These are phyloP conservation scores for Chaetodon auriga DNA, from an alignment of 2,113 vertebrate species.

Conservation along the genomic window DNA sequence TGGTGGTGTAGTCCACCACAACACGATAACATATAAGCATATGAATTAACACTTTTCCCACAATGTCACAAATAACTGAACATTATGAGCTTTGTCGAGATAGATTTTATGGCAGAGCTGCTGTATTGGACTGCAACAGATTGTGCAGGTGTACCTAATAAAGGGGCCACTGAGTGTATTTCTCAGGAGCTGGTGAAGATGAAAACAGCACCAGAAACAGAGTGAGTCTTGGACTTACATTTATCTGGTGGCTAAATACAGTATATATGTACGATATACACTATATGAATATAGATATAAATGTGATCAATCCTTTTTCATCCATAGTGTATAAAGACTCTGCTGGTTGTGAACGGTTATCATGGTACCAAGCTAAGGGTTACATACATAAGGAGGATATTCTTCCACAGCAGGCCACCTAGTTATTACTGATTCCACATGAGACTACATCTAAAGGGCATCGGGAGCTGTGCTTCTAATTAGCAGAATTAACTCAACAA, in stretches of 20 bases:
- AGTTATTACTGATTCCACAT: not conserved
- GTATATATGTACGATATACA: too few relatives aligned
- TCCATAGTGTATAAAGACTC: not conserved
- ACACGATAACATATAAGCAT: not conserved
- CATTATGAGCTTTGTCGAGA: not conserved
- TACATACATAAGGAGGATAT: not conserved
- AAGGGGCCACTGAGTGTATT: not conserved
- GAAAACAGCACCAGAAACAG: not conserved
- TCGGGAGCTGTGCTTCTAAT: not conserved
- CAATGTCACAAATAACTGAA: not conserved
- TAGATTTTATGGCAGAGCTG: not conserved
- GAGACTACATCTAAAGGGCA: not conserved
- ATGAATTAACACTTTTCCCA: not conserved
- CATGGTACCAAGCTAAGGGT: not conserved
- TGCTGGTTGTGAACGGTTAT: not conserved
- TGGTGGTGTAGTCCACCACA: not conserved
- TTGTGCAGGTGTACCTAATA: too few relatives aligned
- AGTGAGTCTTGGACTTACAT: not conserved
- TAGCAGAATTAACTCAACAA: slow-evolving; percentile 5
- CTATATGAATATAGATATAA: too few relatives aligned
- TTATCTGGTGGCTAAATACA: not conserved
- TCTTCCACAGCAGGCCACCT: not conserved
- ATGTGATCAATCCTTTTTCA: too few relatives aligned
- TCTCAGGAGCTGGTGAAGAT: not conserved
- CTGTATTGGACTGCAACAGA: not conserved